A percentile compares a stretch with the other conserved stretches of the same genome.
Evolutionary conservation across 2,888 invertebrate species (phyloP).

Genomic region (Octonoba sinensis): DNA sequence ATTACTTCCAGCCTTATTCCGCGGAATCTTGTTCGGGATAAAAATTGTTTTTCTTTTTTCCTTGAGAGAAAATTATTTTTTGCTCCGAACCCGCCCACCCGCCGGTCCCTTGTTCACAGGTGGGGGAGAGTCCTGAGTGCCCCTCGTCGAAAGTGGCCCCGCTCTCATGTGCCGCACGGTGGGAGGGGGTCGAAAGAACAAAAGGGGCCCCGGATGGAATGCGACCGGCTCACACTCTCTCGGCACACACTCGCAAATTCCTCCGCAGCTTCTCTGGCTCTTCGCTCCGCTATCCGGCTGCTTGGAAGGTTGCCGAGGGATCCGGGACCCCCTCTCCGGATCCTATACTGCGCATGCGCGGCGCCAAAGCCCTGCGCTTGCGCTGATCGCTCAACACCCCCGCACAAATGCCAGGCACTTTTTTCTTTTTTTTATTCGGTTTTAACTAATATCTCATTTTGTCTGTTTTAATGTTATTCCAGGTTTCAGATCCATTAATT

Average conservation of each 20-base stretch:
- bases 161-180: constrained; percentile 38
- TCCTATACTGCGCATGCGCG: constrained; percentile 10
- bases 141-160: constrained; percentile 33
- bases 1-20: not conserved
- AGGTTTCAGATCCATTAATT: too few species aligned
- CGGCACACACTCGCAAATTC: constrained; percentile 41
- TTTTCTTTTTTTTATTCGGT: constrained; percentile 6
- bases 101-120: constrained; percentile 50
- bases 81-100: constrained; percentile 57
- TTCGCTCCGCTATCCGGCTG: constrained; percentile 28
- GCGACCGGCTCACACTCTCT: constrained; percentile 29
- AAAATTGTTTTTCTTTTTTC: not conserved
- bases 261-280: constrained; percentile 46
- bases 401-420: constrained; percentile 41
- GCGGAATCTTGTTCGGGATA: too few species aligned
- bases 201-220: constrained; percentile 20
- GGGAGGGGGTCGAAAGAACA: not conserved
- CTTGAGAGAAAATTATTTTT: constrained; percentile 15
- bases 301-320: constrained; percentile 54
- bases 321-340: constrained; percentile 13
- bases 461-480: too few species aligned
- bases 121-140: constrained; percentile 46
- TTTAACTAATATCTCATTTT: not conserved
- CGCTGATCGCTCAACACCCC: constrained; percentile 42
- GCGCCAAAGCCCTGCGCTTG: constrained; percentile 20